Evolutionary conservation across 2,113 vertebrate species (phyloP).

Genomic region (Ramphastos sulfuratus): DNA sequence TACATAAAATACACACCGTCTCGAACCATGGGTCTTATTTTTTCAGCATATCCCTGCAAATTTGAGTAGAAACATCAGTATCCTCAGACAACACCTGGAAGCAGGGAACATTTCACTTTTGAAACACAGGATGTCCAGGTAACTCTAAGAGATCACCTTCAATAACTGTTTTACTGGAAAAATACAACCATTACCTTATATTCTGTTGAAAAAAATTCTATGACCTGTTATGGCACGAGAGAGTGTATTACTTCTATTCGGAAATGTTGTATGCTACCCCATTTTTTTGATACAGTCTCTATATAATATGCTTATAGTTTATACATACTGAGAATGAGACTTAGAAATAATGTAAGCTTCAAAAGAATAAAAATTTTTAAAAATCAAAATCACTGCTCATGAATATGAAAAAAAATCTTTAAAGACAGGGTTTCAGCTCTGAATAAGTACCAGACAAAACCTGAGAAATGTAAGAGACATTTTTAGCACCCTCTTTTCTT

Average conservation of each 20-base stretch:
- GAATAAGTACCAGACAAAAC: not conserved
- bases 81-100: not conserved
- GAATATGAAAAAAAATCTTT: not conserved
- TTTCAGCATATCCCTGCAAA: slow-evolving; percentile 88
- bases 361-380: not conserved
- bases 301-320: not conserved
- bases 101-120: not conserved
- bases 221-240: not conserved
- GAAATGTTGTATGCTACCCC: not conserved
- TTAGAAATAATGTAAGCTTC: not conserved
- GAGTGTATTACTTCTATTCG: not conserved
- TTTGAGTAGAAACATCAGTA: not conserved
- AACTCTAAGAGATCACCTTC: not conserved
- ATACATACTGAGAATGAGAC: not conserved
- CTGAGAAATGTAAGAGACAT: not conserved
- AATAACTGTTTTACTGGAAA: not conserved
- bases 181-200: not conserved
- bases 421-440: not conserved
- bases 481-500: not conserved
- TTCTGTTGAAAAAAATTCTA: not conserved
- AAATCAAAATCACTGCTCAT: not conserved
- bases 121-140: not conserved
- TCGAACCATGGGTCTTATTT: slow-evolving; percentile 94
- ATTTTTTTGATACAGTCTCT: not conserved
- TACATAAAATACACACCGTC: slow-evolving; percentile 98